Evolutionary conservation across 2,797 vertebrate species (phyloP).

Genomic region (Hylomyscus alleni): DNA sequence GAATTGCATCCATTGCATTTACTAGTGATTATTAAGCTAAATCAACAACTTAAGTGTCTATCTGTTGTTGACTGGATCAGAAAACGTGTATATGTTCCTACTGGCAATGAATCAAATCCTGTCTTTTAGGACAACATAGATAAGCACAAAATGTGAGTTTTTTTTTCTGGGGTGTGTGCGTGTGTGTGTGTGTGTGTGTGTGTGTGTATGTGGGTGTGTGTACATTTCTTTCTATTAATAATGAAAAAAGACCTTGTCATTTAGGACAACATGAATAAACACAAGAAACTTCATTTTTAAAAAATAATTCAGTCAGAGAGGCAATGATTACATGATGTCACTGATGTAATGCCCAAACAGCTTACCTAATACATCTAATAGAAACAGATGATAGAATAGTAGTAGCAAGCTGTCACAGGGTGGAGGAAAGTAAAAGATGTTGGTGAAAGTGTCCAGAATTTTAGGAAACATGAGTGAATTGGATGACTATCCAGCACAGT

Average conservation of each 20-base stretch:
- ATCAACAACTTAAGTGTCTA: background rate
- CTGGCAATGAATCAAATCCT: background rate
- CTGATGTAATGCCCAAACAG: background rate
- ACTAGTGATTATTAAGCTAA: background rate
- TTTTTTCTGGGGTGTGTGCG: too few relatives aligned
- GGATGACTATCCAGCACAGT: background rate
- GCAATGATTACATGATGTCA: background rate
- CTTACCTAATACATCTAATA: background rate
- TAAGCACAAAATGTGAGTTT: background rate
- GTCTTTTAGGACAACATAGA: background rate
- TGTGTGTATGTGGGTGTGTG: background rate
- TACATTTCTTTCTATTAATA: background rate
- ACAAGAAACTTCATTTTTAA: background rate
- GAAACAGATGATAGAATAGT: background rate
- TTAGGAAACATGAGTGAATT: background rate
- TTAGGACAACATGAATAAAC: background rate
- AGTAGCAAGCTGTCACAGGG: rapidly evolving
- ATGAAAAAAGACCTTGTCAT: background rate
- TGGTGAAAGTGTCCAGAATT: background rate
- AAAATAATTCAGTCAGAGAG: background rate
- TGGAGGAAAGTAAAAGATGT: background rate
- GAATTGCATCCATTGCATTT: background rate
- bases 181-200: background rate
- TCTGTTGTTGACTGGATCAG: background rate
- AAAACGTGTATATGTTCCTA: background rate